phyloP scores from a whole-genome alignment of 1,140 invertebrate species.

The Batillaria attramentaria region DNA sequence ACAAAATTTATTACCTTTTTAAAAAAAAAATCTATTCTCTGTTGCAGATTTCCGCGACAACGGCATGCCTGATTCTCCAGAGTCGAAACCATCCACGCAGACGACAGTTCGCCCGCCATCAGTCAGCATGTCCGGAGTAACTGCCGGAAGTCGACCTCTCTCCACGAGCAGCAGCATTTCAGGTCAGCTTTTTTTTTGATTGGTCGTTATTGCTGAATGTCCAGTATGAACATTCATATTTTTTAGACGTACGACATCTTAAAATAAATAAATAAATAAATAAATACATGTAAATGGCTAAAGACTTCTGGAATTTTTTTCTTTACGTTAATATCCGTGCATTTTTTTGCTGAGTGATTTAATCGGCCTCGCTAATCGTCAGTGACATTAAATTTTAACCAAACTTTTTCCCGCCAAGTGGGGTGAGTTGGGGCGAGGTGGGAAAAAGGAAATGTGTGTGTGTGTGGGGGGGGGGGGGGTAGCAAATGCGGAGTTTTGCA shows the following conservation, averaged over 20 bases:
- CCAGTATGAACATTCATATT: not conserved
- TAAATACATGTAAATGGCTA: too few relatives aligned
- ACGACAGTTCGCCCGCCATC: slow-evolving; percentile 47
- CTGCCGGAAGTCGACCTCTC: slow-evolving; percentile 45
- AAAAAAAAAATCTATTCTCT: slow-evolving; percentile 2
- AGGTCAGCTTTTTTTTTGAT: slow-evolving; percentile 42
- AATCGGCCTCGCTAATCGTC: too few relatives aligned
- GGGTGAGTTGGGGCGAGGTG: too few relatives aligned
- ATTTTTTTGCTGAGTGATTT: too few relatives aligned
- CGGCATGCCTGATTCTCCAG: slow-evolving; percentile 67
- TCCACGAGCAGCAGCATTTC: slow-evolving; percentile 54
- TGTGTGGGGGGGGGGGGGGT: too few relatives aligned
- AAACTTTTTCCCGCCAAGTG: too few relatives aligned
- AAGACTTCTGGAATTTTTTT: too few relatives aligned
- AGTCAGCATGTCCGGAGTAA: slow-evolving; percentile 40
- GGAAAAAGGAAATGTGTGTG: too few relatives aligned
- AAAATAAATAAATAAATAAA: too few relatives aligned
- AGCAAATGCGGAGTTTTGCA: too few relatives aligned
- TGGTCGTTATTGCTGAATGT: not conserved
- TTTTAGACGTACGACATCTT: not conserved
- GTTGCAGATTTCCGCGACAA: slow-evolving; percentile 62
- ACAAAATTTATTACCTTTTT: not conserved
- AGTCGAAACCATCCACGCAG: slow-evolving; percentile 49
- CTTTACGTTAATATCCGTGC: not conserved
- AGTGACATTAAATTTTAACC: too few relatives aligned